Evolutionary conservation across 2,113 vertebrate genomes (phyloP).

Genomic region (Cyprinus carpio): DNA sequence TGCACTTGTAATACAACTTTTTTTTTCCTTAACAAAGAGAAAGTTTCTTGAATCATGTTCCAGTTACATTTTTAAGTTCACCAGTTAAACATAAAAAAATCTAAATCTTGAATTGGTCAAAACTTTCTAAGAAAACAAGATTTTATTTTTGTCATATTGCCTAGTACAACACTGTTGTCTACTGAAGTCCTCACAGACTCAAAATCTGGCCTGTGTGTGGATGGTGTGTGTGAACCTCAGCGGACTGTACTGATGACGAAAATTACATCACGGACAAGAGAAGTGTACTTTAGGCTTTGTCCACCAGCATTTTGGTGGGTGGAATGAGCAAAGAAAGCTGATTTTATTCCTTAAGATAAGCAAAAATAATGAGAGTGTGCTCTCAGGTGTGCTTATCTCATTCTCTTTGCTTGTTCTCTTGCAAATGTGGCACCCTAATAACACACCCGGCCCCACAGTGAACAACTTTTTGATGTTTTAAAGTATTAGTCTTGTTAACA

Average conservation of each 20-base stretch:
- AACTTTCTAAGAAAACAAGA: too few relatives aligned
- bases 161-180: not conserved
- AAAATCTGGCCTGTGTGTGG: not conserved
- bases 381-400: conserved; percentile 3
- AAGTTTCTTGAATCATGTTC: not conserved
- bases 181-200: not conserved
- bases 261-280: not conserved
- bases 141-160: too few relatives aligned
- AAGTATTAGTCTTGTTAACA: conserved; percentile 17
- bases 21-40: too few relatives aligned
- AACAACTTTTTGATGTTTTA: conserved; percentile 18
- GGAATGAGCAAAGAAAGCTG: not conserved
- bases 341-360: conserved; percentile 20
- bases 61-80: too few relatives aligned
- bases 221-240: not conserved
- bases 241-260: not conserved
- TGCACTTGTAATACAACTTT: not conserved
- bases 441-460: not conserved
- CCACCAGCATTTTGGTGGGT: not conserved
- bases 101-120: too few relatives aligned
- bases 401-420: conserved; percentile 5
- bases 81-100: too few relatives aligned
- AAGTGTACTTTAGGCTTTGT: conserved; percentile 4
- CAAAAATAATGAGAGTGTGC: not conserved
- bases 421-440: not conserved